Evolutionary conservation across 1,140 invertebrate genomes (phyloP).

Genomic region (Anadara kagoshimensis): DNA sequence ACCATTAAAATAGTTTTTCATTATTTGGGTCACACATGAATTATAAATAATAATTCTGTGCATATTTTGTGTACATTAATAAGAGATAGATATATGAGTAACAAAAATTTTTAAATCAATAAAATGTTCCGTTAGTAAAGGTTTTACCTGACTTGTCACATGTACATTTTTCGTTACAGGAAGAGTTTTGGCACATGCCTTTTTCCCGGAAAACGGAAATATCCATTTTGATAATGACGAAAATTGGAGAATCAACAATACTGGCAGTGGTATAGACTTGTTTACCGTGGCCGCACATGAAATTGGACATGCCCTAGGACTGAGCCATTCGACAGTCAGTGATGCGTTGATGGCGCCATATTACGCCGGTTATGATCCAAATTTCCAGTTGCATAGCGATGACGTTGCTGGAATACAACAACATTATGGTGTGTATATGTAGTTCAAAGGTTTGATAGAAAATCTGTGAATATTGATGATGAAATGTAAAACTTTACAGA

Average conservation of each 20-base stretch:
- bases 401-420: constrained; percentile 67
- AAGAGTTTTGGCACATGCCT: constrained; percentile 89
- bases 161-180: constrained; percentile 65
- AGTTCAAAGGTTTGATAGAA: too few relatives aligned
- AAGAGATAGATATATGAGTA: too few relatives aligned
- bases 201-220: constrained; percentile 83
- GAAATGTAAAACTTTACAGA: too few relatives aligned
- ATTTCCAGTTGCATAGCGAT: constrained; percentile 57
- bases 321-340: constrained; percentile 67
- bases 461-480: too few relatives aligned
- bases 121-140: too few relatives aligned
- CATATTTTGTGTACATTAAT: too few relatives aligned
- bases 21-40: too few relatives aligned
- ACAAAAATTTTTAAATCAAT: too few relatives aligned
- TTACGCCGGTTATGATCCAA: constrained; percentile 72
- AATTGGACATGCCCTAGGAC: constrained; percentile 72
- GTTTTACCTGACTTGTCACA: too few relatives aligned
- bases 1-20: too few relatives aligned
- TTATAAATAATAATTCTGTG: too few relatives aligned
- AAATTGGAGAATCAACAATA: constrained; percentile 76
- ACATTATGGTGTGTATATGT: constrained; percentile 59
- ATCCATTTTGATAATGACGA: constrained; percentile 96
- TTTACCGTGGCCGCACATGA: constrained; percentile 72
- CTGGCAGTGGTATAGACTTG: constrained; percentile 59
- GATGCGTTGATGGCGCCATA: constrained; percentile 72